phyloP scores from a whole-genome alignment of 1,140 invertebrate species.

The Aculops lycopersici region DNA sequence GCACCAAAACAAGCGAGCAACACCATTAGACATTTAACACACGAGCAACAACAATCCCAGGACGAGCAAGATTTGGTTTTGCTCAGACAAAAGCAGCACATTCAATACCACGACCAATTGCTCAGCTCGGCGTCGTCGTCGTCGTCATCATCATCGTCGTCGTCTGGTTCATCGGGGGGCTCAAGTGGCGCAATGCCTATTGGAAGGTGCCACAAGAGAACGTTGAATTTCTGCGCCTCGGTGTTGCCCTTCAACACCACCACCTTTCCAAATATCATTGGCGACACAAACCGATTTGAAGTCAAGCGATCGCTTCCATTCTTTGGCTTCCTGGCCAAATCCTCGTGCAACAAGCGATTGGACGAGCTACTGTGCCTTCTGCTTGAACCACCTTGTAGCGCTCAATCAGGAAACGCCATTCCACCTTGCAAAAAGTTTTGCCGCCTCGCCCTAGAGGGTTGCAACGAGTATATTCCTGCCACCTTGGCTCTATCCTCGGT shows the following conservation, averaged over 20 bases:
- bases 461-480: slow-evolving; percentile 23
- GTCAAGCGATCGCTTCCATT: slow-evolving; percentile 19
- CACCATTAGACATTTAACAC: too few relatives aligned
- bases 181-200: too few relatives aligned
- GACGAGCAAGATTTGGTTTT: too few relatives aligned
- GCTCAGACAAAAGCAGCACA: too few relatives aligned
- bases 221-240: slow-evolving; percentile 19
- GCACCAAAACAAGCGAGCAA: too few relatives aligned
- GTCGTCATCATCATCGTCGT: too few relatives aligned
- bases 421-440: slow-evolving; percentile 28
- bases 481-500: slow-evolving; percentile 20
- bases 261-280: slow-evolving; percentile 15
- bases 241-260: slow-evolving; percentile 28
- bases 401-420: slow-evolving; percentile 21
- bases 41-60: too few relatives aligned
- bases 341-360: slow-evolving; percentile 25
- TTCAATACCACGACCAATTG: too few relatives aligned
- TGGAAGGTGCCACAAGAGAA: slow-evolving; percentile 3
- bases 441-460: slow-evolving; percentile 25
- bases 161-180: too few relatives aligned
- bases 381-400: slow-evolving; percentile 28
- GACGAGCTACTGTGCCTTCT: slow-evolving; percentile 26
- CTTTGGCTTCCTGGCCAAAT: slow-evolving; percentile 22
- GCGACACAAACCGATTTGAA: slow-evolving; percentile 14
- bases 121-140: too few relatives aligned